Percentiles rank a stretch among this genome's conserved stretches.
Conservation (phyloP, 2,113 vertebrate species). For the Lethenteron camtschaticum region DNA sequence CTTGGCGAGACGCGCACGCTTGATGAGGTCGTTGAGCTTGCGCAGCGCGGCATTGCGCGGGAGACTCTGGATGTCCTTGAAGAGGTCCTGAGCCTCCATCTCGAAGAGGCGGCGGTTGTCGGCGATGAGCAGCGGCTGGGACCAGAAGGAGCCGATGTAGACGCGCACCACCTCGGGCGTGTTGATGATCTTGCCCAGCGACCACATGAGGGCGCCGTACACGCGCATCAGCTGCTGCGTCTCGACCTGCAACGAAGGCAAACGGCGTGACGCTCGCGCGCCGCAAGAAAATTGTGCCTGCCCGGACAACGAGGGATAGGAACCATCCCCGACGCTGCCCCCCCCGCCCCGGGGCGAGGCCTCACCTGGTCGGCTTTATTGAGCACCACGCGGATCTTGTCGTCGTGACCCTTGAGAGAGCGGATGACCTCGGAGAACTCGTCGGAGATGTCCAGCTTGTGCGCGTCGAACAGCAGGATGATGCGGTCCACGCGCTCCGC, state of each 20-base stretch:
- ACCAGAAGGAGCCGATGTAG: slow-evolving; percentile 83
- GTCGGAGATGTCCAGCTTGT: slow-evolving; percentile 77
- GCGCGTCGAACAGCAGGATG: slow-evolving; percentile 69
- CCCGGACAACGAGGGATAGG: too few relatives aligned
- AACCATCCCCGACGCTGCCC: too few relatives aligned
- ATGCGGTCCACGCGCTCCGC: slow-evolving; percentile 69
- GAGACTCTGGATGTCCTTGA: slow-evolving; percentile 62
- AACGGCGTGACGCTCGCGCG: too few relatives aligned
- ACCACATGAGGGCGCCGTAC: slow-evolving; percentile 83
- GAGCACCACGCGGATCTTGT: slow-evolving; percentile 75
- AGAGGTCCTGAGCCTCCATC: slow-evolving; percentile 68
- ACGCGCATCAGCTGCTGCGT: slow-evolving; percentile 84
- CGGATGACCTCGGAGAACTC: slow-evolving; percentile 70
- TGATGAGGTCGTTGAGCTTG: slow-evolving; percentile 72
- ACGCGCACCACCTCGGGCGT: slow-evolving; percentile 71
- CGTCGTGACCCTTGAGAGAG: slow-evolving; percentile 60
- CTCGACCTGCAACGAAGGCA: slow-evolving; percentile 20
- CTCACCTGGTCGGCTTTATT: slow-evolving; percentile 72
- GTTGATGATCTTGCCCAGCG: slow-evolving; percentile 61
- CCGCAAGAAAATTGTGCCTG: too few relatives aligned
- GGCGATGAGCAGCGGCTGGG: slow-evolving; percentile 47
- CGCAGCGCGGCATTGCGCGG: slow-evolving; percentile 57
- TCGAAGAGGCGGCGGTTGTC: slow-evolving; percentile 65
- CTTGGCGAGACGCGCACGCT: slow-evolving; percentile 55
- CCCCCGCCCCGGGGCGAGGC: neutral